A percentile compares a stretch with the other conserved stretches of the same genome.
These are phyloP conservation scores for Crocodylus rhombifer DNA, from an alignment of 2,797 vertebrate genomes.

Conservation along the genomic window DNA sequence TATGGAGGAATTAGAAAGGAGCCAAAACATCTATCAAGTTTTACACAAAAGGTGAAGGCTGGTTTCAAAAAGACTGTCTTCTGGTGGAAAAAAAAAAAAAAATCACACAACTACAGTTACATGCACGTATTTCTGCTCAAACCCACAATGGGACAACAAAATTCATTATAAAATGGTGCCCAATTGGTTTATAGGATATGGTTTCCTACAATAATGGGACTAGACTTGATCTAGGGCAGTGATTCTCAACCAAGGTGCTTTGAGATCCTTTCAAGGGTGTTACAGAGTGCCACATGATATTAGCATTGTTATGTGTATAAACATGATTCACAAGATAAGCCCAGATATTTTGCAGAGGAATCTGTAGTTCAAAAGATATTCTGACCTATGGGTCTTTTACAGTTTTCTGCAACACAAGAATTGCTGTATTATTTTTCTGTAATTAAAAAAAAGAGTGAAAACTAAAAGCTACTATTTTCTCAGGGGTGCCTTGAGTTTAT, in stretches of 20 bases:
- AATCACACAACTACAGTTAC: background rate
- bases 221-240: background rate
- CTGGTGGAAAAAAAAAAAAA: background rate
- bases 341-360: too few relatives aligned
- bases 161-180: background rate
- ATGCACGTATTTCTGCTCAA: background rate
- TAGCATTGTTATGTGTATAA: too few relatives aligned
- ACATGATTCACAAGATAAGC: too few relatives aligned
- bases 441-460: too few relatives aligned
- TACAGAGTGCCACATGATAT: too few relatives aligned
- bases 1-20: background rate
- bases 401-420: too few relatives aligned
- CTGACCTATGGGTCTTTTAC: too few relatives aligned
- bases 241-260: too few relatives aligned
- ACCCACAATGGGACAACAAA: background rate
- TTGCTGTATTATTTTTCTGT: too few relatives aligned
- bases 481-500: too few relatives aligned
- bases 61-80: background rate
- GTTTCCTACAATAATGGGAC: background rate
- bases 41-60: background rate
- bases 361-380: too few relatives aligned
- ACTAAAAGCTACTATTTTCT: too few relatives aligned
- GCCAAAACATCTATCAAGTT: background rate
- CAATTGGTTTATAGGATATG: constrained; percentile 15
- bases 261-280: background rate